A percentile compares a stretch with the other conserved stretches of the same genome.
These are phyloP conservation scores for Rhamnusium bicolor DNA, from an alignment of 2,888 invertebrate species.

Conservation along the genomic window DNA sequence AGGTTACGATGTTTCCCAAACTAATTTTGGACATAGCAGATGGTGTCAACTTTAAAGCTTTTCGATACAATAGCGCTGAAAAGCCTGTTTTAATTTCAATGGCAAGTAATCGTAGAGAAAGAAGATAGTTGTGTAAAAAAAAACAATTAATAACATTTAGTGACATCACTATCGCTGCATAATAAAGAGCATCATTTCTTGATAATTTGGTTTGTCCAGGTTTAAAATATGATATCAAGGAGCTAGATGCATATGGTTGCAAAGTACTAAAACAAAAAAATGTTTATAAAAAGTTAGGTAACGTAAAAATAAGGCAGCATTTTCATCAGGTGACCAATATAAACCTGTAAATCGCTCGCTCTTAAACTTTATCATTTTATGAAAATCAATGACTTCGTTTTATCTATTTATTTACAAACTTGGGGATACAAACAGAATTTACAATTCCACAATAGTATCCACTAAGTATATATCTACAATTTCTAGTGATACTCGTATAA, in stretches of 20 bases:
- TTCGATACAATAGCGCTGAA: constrained; percentile 87
- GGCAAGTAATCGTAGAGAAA: constrained; percentile 77
- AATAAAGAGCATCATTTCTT: constrained; percentile 77
- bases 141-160: constrained; percentile 82
- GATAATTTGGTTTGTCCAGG: constrained; percentile 55
- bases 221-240: constrained; percentile 59
- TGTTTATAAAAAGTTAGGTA: too few species aligned
- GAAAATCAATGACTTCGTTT: too few species aligned
- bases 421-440: too few species aligned
- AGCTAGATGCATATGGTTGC: constrained; percentile 57
- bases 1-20: constrained; percentile 83
- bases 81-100: constrained; percentile 88
- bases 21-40: constrained; percentile 82
- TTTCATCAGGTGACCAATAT: too few species aligned
- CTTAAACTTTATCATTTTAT: too few species aligned
- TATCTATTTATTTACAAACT: too few species aligned
- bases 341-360: too few species aligned
- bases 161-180: constrained; percentile 80
- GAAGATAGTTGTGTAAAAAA: constrained; percentile 82
- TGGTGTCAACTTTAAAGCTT: constrained; percentile 69
- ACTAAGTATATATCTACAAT: too few species aligned
- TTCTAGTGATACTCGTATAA: too few species aligned
- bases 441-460: too few species aligned
- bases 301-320: too few species aligned
- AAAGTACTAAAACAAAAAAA: constrained; percentile 59